Evolutionary conservation across 2,797 vertebrate genomes (phyloP).

Genomic region (Danio choprae): DNA sequence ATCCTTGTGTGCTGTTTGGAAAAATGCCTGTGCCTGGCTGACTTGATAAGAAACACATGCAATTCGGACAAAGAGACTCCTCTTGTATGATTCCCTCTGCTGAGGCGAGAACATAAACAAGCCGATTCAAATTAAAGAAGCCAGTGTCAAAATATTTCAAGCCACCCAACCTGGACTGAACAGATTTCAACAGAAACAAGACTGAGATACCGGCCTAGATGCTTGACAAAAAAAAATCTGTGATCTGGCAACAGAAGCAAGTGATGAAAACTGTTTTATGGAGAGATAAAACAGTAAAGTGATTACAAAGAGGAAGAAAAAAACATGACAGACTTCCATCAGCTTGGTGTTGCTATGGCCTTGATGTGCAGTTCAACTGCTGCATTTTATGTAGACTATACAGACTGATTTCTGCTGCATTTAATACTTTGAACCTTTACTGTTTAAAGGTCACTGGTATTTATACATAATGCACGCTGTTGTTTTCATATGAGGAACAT

Average conservation of each 20-base stretch:
- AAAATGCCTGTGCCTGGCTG: constrained; percentile 57
- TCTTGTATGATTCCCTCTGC: constrained; percentile 63
- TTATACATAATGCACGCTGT: constrained; percentile 20
- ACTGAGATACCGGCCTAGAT: constrained; percentile 51
- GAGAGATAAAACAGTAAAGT: constrained; percentile 25
- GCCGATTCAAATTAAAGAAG: constrained; percentile 63
- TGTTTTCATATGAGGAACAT: constrained; percentile 20
- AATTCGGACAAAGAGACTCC: constrained; percentile 59
- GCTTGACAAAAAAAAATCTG: constrained; percentile 39
- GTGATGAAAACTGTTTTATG: constrained; percentile 45
- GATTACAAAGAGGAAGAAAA: constrained; percentile 44
- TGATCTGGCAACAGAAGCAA: constrained; percentile 54
- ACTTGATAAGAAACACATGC: constrained; percentile 67
- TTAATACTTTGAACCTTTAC: constrained; percentile 10
- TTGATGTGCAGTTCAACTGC: constrained; percentile 24
- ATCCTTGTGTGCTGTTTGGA: constrained; percentile 53
- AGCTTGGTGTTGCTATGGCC: constrained; percentile 21
- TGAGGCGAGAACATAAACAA: constrained; percentile 64
- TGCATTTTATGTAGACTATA: constrained; percentile 3
- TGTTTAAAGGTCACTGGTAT: constrained; percentile 20
- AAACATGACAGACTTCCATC: constrained; percentile 39
- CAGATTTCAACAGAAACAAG: constrained; percentile 52
- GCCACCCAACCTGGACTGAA: constrained; percentile 57
- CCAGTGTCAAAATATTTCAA: constrained; percentile 66
- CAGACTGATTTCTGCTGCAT: not conserved